These are phyloP conservation scores for Melanotaenia pygmaea DNA, from an alignment of 2,797 vertebrate species.

Conservation along the genomic window DNA sequence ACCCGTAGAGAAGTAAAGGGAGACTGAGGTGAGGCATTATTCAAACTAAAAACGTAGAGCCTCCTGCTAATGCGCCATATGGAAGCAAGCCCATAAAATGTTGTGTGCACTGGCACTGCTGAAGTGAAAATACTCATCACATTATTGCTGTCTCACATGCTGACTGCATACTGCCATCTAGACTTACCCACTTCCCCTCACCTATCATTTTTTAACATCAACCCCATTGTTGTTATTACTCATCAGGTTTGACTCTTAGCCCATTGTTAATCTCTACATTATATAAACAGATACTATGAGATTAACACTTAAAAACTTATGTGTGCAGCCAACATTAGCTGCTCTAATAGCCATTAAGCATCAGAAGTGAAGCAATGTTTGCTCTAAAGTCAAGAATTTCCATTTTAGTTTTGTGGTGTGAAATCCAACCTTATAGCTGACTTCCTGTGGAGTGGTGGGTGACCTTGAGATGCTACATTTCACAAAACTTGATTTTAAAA, in stretches of 20 bases:
- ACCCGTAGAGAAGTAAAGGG: neutral
- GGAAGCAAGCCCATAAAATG: conserved; percentile 60
- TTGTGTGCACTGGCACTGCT: conserved; percentile 49
- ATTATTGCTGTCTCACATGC: conserved; percentile 53
- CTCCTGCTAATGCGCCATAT: conserved; percentile 46
- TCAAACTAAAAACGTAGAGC: conserved; percentile 24
- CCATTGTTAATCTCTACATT: conserved; percentile 12
- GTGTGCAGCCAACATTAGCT: neutral
- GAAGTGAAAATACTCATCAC: conserved; percentile 56
- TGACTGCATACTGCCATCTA: conserved; percentile 43
- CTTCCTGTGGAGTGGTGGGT: no score
- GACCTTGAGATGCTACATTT: neutral
- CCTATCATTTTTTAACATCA: conserved; percentile 18
- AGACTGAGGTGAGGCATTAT: conserved; percentile 23
- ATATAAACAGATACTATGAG: conserved; percentile 5
- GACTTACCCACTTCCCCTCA: conserved; percentile 32
- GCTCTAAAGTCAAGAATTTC: neutral
- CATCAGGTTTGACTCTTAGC: conserved; percentile 7
- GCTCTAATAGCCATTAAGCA: neutral
- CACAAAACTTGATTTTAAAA: neutral
- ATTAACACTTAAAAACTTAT: conserved; percentile 3
- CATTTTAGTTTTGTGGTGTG: neutral
- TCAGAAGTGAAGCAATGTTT: neutral
- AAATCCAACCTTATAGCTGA: neutral
- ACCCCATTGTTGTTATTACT: conserved; percentile 1